phyloP scores from a whole-genome alignment of 2,888 invertebrate genomes.

The Acrocyrtus sp. region DNA sequence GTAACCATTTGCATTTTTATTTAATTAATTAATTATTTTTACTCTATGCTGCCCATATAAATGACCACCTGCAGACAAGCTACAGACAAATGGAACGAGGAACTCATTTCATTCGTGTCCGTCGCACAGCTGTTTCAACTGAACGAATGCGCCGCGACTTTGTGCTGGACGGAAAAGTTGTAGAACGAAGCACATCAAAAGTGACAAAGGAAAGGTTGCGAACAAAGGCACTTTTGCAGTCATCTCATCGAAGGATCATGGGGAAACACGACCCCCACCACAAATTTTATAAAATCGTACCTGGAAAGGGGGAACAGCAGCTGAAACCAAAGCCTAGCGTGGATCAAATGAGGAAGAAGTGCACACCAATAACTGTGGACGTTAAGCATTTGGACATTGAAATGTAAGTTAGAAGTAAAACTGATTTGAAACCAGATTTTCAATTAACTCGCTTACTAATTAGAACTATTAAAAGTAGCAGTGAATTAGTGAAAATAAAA shows the following conservation, averaged over 20 bases:
- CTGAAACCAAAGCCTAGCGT: slow-evolving; percentile 22
- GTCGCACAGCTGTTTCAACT: slow-evolving; percentile 36
- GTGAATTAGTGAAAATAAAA: too few relatives aligned
- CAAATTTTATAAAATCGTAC: slow-evolving; percentile 33
- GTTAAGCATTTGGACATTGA: slow-evolving; percentile 38
- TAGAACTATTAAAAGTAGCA: too few relatives aligned
- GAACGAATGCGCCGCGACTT: slow-evolving; percentile 49
- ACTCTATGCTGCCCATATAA: too few relatives aligned
- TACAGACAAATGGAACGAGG: slow-evolving; percentile 57
- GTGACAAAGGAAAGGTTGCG: slow-evolving; percentile 27
- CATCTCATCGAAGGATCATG: slow-evolving; percentile 40
- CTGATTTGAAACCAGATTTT: too few relatives aligned
- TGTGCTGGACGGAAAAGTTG: slow-evolving; percentile 39
- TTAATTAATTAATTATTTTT: not conserved
- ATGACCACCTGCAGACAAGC: slow-evolving; percentile 43
- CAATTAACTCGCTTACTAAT: too few relatives aligned
- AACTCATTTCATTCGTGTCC: slow-evolving; percentile 44
- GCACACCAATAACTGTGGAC: slow-evolving; percentile 29
- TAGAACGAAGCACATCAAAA: slow-evolving; percentile 16
- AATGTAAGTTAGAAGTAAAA: slow-evolving; percentile 23
- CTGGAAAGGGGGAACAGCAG: slow-evolving; percentile 19
- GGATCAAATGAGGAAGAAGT: slow-evolving; percentile 36
- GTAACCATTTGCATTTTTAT: too few relatives aligned
- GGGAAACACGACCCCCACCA: slow-evolving; percentile 21
- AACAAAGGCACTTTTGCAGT: slow-evolving; percentile 41